Percentiles rank a stretch among this genome's conserved stretches.
phyloP scores from a whole-genome alignment of 2,113 vertebrate species.

The Pedetes capensis region DNA sequence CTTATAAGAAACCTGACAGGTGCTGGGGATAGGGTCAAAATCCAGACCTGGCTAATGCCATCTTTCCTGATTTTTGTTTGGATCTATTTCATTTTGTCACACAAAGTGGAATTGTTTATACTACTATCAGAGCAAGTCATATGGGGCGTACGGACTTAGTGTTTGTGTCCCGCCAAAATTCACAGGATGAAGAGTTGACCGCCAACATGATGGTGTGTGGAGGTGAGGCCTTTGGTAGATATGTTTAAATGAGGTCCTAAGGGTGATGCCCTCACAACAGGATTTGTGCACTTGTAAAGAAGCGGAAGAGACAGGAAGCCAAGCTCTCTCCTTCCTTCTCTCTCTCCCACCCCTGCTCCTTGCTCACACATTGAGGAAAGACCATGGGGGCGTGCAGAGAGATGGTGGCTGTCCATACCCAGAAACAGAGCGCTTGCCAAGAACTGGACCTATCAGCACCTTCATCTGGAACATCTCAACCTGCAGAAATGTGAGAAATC shows the following conservation, averaged over 20 bases:
- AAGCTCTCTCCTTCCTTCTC: fast-evolving
- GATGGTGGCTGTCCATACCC: no score
- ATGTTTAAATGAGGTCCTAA: not conserved
- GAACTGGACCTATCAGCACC: not conserved
- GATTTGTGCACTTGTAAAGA: not conserved
- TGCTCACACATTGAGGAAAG: not conserved
- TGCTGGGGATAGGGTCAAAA: not conserved
- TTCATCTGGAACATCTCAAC: no score
- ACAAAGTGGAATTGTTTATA: not conserved
- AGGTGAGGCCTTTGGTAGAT: not conserved
- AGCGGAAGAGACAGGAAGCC: not conserved
- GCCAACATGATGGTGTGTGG: not conserved
- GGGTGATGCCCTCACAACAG: not conserved
- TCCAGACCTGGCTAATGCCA: not conserved
- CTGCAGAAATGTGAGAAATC: not conserved
- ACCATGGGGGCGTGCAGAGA: no score
- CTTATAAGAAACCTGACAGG: not conserved
- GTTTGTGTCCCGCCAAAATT: not conserved
- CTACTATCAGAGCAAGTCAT: not conserved
- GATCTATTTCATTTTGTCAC: not conserved
- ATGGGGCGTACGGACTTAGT: not conserved
- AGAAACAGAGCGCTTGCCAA: not conserved
- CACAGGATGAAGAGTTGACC: not conserved
- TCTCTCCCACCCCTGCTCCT: not conserved
- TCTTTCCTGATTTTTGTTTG: not conserved